These are phyloP conservation scores for Drosophila tanythrix DNA, from an alignment of 2,888 invertebrate genomes.

Conservation along the genomic window DNA sequence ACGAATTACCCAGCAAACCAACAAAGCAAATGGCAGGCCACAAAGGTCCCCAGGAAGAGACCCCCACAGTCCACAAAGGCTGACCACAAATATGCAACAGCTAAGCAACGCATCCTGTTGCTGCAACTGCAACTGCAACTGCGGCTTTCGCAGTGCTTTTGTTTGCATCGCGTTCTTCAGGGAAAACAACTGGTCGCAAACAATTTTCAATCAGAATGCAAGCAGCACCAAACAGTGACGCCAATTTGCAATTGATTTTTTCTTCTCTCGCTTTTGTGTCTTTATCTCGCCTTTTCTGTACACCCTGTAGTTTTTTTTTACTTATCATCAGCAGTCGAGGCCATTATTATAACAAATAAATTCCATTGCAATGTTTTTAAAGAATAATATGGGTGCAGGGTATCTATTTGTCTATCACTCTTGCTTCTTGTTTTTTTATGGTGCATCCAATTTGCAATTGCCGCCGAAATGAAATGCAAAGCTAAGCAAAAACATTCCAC, in stretches of 20 bases:
- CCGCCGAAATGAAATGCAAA: conserved; percentile 71
- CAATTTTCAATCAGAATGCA: conserved; percentile 75
- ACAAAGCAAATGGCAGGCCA: conserved; percentile 47
- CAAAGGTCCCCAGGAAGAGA: conserved; percentile 46
- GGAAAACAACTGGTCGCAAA: conserved; percentile 64
- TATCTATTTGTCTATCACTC: neutral
- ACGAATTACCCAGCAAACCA: conserved; percentile 57
- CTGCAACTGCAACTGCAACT: conserved; percentile 13
- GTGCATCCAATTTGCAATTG: conserved; percentile 67
- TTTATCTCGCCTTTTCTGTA: neutral
- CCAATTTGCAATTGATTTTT: conserved; percentile 56
- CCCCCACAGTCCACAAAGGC: conserved; percentile 31
- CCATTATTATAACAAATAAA: neutral
- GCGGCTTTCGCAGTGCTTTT: conserved; percentile 28
- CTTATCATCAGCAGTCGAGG: neutral
- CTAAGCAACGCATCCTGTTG: conserved; percentile 44
- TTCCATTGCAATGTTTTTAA: neutral
- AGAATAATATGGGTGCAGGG: neutral
- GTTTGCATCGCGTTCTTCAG: conserved; percentile 68
- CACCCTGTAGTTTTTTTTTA: neutral
- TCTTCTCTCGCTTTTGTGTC: neutral
- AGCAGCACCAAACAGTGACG: conserved; percentile 13
- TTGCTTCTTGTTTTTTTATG: conserved; percentile 1
- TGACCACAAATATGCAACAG: conserved; percentile 73
- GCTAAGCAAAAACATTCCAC: conserved; percentile 57